These are phyloP conservation scores for Calliopum simillimum DNA, from an alignment of 2,888 invertebrate species.

Conservation along the genomic window DNA sequence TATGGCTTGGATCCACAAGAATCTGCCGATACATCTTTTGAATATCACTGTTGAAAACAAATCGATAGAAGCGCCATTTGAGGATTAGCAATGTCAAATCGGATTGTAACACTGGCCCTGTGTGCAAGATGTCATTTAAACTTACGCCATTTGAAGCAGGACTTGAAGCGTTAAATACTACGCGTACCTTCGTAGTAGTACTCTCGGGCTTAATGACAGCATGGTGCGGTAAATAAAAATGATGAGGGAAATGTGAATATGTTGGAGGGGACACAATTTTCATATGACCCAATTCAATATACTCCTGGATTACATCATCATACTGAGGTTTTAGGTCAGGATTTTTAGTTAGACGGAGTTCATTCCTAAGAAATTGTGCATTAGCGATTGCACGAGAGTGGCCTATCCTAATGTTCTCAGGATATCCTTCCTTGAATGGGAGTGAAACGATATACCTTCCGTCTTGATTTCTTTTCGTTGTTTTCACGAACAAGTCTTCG, in stretches of 20 bases:
- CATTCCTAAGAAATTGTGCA: constrained; percentile 15
- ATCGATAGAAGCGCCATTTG: constrained; percentile 21
- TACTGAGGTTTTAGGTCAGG: constrained; percentile 25
- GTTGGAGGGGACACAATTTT: neutral
- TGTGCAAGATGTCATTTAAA: constrained; percentile 26
- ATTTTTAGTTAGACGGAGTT: constrained; percentile 11
- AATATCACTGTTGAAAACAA: constrained; percentile 23
- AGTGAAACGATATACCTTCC: constrained; percentile 6
- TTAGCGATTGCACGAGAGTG: constrained; percentile 12
- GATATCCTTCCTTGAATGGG: no score
- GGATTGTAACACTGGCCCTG: constrained; percentile 21
- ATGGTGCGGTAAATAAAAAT: constrained; percentile 32
- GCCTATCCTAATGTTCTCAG: neutral
- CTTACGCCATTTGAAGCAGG: constrained; percentile 22
- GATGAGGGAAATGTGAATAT: neutral
- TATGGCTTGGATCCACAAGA: constrained; percentile 16
- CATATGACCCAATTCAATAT: constrained; percentile 12
- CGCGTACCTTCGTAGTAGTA: no score
- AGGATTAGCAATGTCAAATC: constrained; percentile 21
- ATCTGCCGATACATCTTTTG: constrained; percentile 29
- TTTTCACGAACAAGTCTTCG: constrained; percentile 16
- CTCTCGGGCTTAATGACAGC: neutral
- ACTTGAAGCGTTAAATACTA: constrained; percentile 19
- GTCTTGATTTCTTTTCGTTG: neutral
- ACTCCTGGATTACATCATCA: constrained; percentile 21